Evolutionary conservation across 2,797 vertebrate genomes (phyloP), one percentile per base, ranked within the genome.

Genomic region (Numenius phaeopus): DNA sequence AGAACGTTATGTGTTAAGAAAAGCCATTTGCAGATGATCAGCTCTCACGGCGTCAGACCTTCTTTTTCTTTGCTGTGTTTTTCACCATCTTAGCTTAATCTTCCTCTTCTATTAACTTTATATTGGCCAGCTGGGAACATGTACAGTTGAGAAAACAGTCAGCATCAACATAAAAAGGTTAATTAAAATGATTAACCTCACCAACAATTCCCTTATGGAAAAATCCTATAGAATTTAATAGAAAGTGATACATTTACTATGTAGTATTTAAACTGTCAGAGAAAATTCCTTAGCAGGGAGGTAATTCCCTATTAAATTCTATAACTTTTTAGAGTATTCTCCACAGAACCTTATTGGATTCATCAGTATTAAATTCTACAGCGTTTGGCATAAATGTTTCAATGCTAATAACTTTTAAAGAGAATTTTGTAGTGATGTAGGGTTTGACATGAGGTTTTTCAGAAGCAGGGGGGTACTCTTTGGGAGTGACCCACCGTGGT

Each of bases 131-230:
- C 95, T 97, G 95, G 96, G 96, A 97, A 80, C 83, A 70, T 46
- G 86, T 91, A 90, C 79, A 88, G 80, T 92, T 15, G 11, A 95
- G 91, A 93, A 96, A 95, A 84, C 82, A 96, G 93, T 95, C 92
- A 77, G 89, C 93, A 97, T 93, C 92, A 96, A 93, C 95, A 94
- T 96, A 95, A 89, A 96, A 96, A 97, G 95, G 95, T 96, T 97
- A 97, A 97, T 97, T 97, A 97, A 98, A 97, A 92, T 96, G 50
- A 96, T 95, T 97, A 94, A 98, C 97, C 96, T 94, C 77, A 65
- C 85, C 87, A 96, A 79, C 85, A 92, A 96, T 96, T 95, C 90
- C 96, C 94, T 85, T 87, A 89, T 85, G 95, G 94, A 96, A 82
- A 85, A 85, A 77, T 89, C 76, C 90, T 97, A 95, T 94, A 84